Evolutionary conservation across 2,888 invertebrate species (phyloP), one percentile per base, ranked within the genome.

Genomic region (Diarsia rubi): DNA sequence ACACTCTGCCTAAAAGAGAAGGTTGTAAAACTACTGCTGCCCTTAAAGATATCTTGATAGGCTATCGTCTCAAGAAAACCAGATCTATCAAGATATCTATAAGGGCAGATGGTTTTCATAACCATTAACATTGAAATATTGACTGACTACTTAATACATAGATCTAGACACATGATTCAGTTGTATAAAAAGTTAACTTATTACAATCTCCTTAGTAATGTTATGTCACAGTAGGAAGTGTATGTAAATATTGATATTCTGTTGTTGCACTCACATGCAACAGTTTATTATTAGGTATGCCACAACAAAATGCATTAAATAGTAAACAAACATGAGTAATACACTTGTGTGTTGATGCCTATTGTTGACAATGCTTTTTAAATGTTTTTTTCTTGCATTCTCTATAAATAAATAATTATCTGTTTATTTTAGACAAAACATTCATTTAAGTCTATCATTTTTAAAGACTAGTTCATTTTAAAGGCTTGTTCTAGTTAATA

Each of bases 291-390:
- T 93, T 92, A n/a, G n/a, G n/a, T n/a, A 91, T 92, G 92, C 91
- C 90, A 93, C 90, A 93, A 93, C 93, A 92, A 92, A 92, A 90
- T 94, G 91, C 92, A 93, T 90, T 91, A 89, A 92, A 92, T 95
- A 94, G 93, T 95, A 95, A 95, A 95, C 95, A 95, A 92, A 90
- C 90, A 91, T 93, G 91, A 92, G 90, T 94, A 92, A 94, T 90
- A 87, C 88, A 89, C 84, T 88, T 69, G 67, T 87, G 81, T 86
- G 77, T 83, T 83, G 81, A 79, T 84, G 82, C 85, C 75, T 79
- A 75, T 76, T 84, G 83, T 86, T 89, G 88, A 87, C 88, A 88
- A 83, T 85, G 75, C 82, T 81, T 84, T 82, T 85, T 83, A 68
- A 85, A 81, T 85, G 75, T 69, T 81, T 81, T 57, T 77, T 84